Evolutionary conservation across 2,113 vertebrate genomes (phyloP), one percentile per base, ranked within the genome.

Genomic region (Lamprotornis superbus): DNA sequence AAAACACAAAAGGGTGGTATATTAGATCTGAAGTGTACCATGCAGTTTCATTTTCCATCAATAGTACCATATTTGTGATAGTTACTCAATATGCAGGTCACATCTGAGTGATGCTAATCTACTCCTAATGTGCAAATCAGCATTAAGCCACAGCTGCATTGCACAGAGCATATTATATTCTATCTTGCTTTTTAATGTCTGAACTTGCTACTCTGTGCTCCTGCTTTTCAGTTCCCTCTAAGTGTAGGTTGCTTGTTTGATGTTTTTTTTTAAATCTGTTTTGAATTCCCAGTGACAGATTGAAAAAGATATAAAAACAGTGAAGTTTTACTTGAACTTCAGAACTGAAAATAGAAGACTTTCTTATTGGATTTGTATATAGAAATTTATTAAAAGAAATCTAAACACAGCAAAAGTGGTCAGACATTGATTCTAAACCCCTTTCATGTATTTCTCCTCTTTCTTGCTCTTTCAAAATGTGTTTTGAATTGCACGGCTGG

Each of bases 101-200:
- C 77, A 89, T 84, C 40, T 75, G n/a, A 91, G 91, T 35, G 52
- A 81, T 70, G 57, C 56, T 94, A 85, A 97, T 91, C 91, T 91
- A 44, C 70, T 73, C 87, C 67, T 95, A 85, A 87, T 67, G 87
- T 85, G 84, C 74, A 91, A 89, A 95, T 87, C 84, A 85, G 74
- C 91, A 93, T 95, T 94, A 91, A 89, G 74, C 49, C 78, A 91
- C 89, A 95, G 89, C 77, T 97, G 93, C 30, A 4, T 39, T 85
- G 70, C 84, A 93, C 65, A 79, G 28, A 78, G 44, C 53, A 70
- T 67, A 71, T 89, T 75, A 91, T 30, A 91, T 68, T 87, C 40
- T 85, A 37, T 81, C 31, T 33, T 46, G n/a, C 25, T 68, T 94
- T 94, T 87, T 82, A 56, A 82, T 39, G 33, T 57, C 89, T 94